Base-by-base conservation (phyloP, 2,113 vertebrate species). In the Formicarius rufipectus region DNA sequence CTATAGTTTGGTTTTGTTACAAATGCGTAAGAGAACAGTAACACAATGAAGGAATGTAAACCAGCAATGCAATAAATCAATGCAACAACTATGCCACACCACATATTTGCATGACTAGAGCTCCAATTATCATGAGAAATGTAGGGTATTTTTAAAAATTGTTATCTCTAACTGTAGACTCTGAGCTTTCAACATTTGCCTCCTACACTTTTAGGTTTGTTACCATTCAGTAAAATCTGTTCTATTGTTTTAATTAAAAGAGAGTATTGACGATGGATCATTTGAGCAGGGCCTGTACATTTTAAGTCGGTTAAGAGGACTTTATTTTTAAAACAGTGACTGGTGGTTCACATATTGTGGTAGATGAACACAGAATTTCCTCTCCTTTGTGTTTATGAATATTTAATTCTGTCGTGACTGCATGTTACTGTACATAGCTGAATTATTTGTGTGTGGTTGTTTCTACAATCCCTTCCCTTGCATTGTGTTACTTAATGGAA, bases 331-430 rank as follows among this genome's bases (percentile, higher is more conserved):
- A 83, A 68, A 52, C 1, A 5, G 6, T 94, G 45, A 58, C 50
- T 50, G 39, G 5, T 85, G 77, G 24, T 80, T 81, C 85, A 39
- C 30, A 4, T 72, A 40, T 78, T 74, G 60, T 91, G 59, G 47
- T 82, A 85, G 76, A 89, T 76, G 82, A 90, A 68, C 78, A n/a
- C 30, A 59, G 79, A 87, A 90, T 98, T 95, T 94, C 24, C 50
- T 95, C 39, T 44, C 77, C 79, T 77, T 78, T 69, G 94, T 84
- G 86, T 92, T 96, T 78, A 96, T 97, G 89, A 97, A 97, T 96
- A 93, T 97, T 96, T 97, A 86, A 93, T 97, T 96, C 91, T 95
- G 91, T 93, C 93, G 15, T 76, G 85, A 96, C 96, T 97, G 94
- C 84, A 49, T 96, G 83, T 92, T 96, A 75, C 95, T 83, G 45